phyloP scores from a whole-genome alignment of 2,113 vertebrate genomes.

The Scatophagus argus region DNA sequence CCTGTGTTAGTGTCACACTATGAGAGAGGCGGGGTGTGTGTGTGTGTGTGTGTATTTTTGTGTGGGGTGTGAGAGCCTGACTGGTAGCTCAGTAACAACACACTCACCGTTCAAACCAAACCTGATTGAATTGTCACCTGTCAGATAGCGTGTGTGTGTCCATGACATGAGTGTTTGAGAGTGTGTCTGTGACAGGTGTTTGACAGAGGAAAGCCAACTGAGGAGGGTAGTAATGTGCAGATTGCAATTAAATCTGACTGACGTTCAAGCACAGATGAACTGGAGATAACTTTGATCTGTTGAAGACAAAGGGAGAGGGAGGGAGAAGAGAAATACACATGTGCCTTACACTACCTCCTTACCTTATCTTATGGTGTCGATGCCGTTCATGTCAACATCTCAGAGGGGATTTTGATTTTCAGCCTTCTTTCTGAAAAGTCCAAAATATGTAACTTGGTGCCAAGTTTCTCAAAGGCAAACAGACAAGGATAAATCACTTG shows the following conservation, averaged over 20 bases:
- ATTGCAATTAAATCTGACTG: constrained; percentile 53
- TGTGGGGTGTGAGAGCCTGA: constrained; percentile 17
- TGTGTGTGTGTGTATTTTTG: background rate
- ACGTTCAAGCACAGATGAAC: constrained; percentile 49
- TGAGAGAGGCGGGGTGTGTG: constrained; percentile 14
- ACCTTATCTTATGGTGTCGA: too few relatives aligned
- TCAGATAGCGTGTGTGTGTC: constrained; percentile 33
- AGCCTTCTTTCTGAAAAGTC: background rate
- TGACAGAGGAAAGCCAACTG: constrained; percentile 20
- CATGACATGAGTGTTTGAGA: background rate
- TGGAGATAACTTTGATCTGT: constrained; percentile 37
- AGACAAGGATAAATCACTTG: background rate
- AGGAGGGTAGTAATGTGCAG: constrained; percentile 17
- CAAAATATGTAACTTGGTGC: background rate
- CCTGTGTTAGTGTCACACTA: constrained; percentile 10
- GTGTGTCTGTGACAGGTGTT: constrained; percentile 5
- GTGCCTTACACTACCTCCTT: too few relatives aligned
- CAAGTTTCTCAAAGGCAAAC: background rate
- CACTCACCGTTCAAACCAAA: constrained; percentile 35
- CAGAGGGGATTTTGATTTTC: background rate
- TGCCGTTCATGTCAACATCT: background rate
- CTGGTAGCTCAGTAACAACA: constrained; percentile 29
- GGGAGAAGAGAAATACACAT: background rate
- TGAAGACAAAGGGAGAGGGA: background rate
- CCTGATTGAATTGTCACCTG: constrained; percentile 53